Percentiles rank a stretch among this genome's conserved stretches.
phyloP scores from a whole-genome alignment of 1,140 invertebrate species.

The Megalonaias nervosa region DNA sequence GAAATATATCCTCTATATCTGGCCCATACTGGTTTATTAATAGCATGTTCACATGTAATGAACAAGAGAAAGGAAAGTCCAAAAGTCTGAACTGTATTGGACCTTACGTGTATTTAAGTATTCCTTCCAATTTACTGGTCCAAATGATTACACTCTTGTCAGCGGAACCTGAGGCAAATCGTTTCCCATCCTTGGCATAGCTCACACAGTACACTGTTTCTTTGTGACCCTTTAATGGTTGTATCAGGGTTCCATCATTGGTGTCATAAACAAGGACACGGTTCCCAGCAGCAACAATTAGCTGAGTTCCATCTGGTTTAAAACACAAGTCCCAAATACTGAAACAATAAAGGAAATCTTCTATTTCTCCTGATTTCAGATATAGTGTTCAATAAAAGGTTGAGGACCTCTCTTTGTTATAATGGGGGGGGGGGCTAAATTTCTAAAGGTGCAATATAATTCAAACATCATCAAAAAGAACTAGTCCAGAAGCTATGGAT shows the following conservation, averaged over 20 bases:
- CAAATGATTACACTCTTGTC: conserved; percentile 99
- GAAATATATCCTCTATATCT: no score
- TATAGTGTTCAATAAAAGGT: no score
- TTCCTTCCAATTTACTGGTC: conserved; percentile 96
- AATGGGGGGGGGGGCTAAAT: no score
- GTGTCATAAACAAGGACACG: conserved; percentile 95
- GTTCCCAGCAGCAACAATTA: conserved; percentile 94
- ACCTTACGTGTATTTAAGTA: conserved; percentile 96
- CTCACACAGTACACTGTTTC: conserved; percentile 94
- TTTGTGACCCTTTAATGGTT: conserved; percentile 90
- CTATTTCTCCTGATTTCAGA: no score
- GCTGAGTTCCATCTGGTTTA: conserved; percentile 93
- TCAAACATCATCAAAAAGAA: no score
- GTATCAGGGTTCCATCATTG: conserved; percentile 90
- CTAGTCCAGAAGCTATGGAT: no score
- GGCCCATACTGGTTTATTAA: no score
- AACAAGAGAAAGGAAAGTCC: no score
- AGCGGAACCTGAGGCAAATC: conserved; percentile 96
- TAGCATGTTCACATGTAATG: no score
- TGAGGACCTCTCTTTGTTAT: no score
- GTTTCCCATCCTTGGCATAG: conserved; percentile 95
- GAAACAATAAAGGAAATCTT: conserved; percentile 56
- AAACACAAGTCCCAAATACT: conserved; percentile 97
- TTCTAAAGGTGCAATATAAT: no score
- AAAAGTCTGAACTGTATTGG: neutral